phyloP scores from a whole-genome alignment of 2,888 invertebrate species.

The Cerastis rubricosa region DNA sequence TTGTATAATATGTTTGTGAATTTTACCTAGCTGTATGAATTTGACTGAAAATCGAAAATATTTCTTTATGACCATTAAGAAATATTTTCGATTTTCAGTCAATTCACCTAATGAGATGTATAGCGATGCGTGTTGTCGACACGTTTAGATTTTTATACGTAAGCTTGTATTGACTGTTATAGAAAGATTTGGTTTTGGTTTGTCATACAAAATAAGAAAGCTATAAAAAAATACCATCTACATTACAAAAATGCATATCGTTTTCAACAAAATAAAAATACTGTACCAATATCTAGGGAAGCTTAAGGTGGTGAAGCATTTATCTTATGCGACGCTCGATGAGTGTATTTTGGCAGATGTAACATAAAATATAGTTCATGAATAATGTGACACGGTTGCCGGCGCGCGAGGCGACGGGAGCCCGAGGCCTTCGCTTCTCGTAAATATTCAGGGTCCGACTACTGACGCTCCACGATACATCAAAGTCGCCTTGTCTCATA shows the following conservation, averaged over 20 bases:
- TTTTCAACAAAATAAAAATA: conserved; percentile 38
- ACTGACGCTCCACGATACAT: conserved; percentile 82
- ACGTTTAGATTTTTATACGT: background rate
- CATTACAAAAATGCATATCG: conserved; percentile 18
- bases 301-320: conserved; percentile 54
- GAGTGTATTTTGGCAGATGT: conserved; percentile 76
- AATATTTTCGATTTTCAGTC: too few species aligned
- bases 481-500: conserved; percentile 83
- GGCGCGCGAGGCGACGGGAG: conserved; percentile 64
- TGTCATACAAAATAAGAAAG: conserved; percentile 1
- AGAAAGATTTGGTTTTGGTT: background rate
- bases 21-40: background rate
- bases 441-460: conserved; percentile 87
- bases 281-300: conserved; percentile 39
- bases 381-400: conserved; percentile 82
- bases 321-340: conserved; percentile 61
- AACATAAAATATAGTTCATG: conserved; percentile 79
- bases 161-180: background rate
- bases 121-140: background rate
- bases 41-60: background rate
- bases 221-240: background rate
- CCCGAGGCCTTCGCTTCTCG: conserved; percentile 74
- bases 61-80: conserved; percentile 7
- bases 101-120: conserved; percentile 24
- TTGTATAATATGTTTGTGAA: conserved; percentile 3